These are phyloP conservation scores for Laspeyria flexula DNA, from an alignment of 2,888 invertebrate genomes.

Conservation along the genomic window DNA sequence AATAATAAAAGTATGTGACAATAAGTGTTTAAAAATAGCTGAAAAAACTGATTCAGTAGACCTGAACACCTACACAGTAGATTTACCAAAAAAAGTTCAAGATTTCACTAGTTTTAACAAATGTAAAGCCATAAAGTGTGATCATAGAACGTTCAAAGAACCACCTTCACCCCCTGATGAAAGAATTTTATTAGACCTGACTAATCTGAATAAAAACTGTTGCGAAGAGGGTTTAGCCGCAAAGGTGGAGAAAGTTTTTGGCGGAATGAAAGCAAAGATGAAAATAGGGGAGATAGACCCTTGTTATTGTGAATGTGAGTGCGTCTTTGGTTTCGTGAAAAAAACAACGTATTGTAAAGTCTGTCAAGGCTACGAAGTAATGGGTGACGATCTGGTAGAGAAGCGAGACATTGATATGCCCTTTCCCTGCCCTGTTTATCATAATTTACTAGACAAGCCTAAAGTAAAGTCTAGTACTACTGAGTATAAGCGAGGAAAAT, in stretches of 20 bases:
- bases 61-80: slow-evolving; percentile 52
- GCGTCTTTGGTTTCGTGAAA: slow-evolving; percentile 70
- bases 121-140: slow-evolving; percentile 62
- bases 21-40: slow-evolving; percentile 47
- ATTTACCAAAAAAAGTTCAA: slow-evolving; percentile 52
- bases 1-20: slow-evolving; percentile 52
- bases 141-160: slow-evolving; percentile 48
- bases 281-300: slow-evolving; percentile 54
- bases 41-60: slow-evolving; percentile 23
- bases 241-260: slow-evolving; percentile 60
- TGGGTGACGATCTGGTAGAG: slow-evolving; percentile 61
- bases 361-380: slow-evolving; percentile 72
- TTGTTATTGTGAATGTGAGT: slow-evolving; percentile 76
- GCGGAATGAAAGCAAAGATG: slow-evolving; percentile 60
- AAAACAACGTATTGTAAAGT: slow-evolving; percentile 73
- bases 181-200: slow-evolving; percentile 57
- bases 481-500: slow-evolving; percentile 66
- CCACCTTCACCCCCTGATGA: slow-evolving; percentile 55
- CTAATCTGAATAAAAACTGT: slow-evolving; percentile 50
- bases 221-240: slow-evolving; percentile 58
- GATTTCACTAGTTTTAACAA: slow-evolving; percentile 53
- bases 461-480: slow-evolving; percentile 57
- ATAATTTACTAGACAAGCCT: slow-evolving; percentile 67
- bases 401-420: slow-evolving; percentile 48
- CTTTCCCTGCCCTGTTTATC: slow-evolving; percentile 75